Evolutionary conservation across 2,113 vertebrate species (phyloP).

Genomic region (Odobenus rosmarus): DNA sequence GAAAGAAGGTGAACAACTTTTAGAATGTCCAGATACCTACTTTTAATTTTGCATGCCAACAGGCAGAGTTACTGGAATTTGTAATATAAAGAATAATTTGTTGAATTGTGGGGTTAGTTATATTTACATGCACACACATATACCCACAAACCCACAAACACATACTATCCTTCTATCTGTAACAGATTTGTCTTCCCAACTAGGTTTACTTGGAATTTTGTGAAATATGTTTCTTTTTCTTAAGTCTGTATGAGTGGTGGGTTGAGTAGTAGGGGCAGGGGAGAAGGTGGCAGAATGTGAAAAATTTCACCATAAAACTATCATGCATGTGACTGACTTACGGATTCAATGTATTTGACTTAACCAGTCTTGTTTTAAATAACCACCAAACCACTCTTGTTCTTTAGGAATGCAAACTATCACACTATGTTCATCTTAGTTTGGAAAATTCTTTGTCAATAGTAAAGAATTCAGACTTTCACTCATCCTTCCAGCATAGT

Average conservation of each 20-base stretch:
- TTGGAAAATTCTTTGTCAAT: background rate
- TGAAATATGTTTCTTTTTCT: background rate
- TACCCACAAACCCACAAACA: background rate
- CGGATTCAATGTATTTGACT: background rate
- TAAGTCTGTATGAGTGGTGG: background rate
- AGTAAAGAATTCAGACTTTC: background rate
- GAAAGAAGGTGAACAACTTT: background rate
- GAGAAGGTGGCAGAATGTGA: background rate
- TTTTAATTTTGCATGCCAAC: background rate
- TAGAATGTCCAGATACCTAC: background rate
- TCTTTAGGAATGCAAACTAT: background rate
- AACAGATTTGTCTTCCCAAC: background rate
- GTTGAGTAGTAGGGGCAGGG: background rate
- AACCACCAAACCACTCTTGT: background rate
- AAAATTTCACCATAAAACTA: background rate
- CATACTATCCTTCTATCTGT: background rate
- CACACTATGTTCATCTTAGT: background rate
- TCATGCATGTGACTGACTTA: background rate
- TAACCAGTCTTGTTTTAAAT: background rate
- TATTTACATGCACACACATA: background rate
- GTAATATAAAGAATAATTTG: background rate
- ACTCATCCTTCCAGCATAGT: background rate
- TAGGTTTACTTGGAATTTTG: background rate
- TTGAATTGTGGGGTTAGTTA: background rate
- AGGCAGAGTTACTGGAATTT: background rate